A percentile compares a stretch with the other conserved stretches of the same genome.
phyloP scores from a whole-genome alignment of 64 coral and sea anemone genomes.

The Stylophora pistillata region DNA sequence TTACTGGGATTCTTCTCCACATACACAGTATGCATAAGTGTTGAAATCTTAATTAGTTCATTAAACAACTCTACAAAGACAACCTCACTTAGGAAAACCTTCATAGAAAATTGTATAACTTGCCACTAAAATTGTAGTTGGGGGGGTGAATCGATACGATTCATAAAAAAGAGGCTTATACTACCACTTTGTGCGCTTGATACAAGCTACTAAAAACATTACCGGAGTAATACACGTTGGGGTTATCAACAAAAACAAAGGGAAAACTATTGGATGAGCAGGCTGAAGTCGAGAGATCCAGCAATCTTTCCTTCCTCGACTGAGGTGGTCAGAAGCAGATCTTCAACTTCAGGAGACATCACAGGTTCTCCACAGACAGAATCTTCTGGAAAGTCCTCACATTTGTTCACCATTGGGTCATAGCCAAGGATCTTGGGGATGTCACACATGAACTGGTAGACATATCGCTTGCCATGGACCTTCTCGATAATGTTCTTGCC shows the following conservation, averaged over 20 bases:
- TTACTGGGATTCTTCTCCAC: background rate
- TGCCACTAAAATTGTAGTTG: slow-evolving; percentile 3
- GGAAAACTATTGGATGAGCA: slow-evolving; percentile 15
- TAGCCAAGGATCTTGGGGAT: slow-evolving; percentile 94
- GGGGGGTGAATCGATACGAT: slow-evolving; percentile 40
- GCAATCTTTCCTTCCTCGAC: slow-evolving; percentile 33
- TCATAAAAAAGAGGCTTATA: slow-evolving; percentile 43
- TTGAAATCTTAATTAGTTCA: background rate
- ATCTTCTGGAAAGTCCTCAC: slow-evolving; percentile 61
- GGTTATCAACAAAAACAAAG: slow-evolving; percentile 61
- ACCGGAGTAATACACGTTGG: slow-evolving; percentile 66
- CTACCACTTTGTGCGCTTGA: slow-evolving; percentile 68
- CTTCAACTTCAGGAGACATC: slow-evolving; percentile 59
- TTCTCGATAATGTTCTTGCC: slow-evolving; percentile 95
- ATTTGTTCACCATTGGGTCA: slow-evolving; percentile 79
- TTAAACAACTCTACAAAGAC: background rate
- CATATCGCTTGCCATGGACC: slow-evolving; percentile 95
- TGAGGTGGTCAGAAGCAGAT: slow-evolving; percentile 42
- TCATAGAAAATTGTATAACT: background rate
- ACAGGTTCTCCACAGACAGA: slow-evolving; percentile 84
- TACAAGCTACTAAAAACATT: slow-evolving; percentile 76
- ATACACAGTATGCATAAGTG: slow-evolving; percentile 37
- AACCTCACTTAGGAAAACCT: background rate
- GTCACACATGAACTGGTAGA: slow-evolving; percentile 93
- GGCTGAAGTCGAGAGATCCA: slow-evolving; percentile 41